phyloP scores from a whole-genome alignment of 2,888 invertebrate species.

The Cheilosia vulpina region DNA sequence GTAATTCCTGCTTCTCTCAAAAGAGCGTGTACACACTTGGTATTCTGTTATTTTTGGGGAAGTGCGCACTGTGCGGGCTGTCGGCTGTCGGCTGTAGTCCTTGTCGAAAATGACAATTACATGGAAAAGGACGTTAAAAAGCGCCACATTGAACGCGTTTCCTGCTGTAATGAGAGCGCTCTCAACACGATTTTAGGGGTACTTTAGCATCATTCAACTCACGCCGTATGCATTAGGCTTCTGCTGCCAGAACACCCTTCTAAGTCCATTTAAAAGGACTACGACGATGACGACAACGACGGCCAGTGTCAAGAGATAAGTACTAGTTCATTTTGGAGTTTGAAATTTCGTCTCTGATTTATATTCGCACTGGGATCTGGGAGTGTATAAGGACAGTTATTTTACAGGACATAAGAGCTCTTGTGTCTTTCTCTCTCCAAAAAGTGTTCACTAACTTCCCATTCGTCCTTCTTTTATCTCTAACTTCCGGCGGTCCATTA shows the following conservation, averaged over 20 bases:
- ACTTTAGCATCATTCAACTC: constrained; percentile 44
- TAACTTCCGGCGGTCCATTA: constrained; percentile 43
- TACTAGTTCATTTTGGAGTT: constrained; percentile 38
- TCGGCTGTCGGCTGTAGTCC: constrained; percentile 3
- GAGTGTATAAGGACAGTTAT: constrained; percentile 16
- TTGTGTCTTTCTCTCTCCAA: constrained; percentile 14
- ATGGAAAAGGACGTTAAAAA: constrained; percentile 40
- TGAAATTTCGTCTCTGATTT: constrained; percentile 64
- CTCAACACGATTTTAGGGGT: constrained; percentile 31
- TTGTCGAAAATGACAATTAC: constrained; percentile 55
- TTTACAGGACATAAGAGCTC: constrained; percentile 25
- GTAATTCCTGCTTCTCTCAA: constrained; percentile 14
- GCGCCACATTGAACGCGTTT: constrained; percentile 50
- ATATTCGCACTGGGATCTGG: constrained; percentile 44
- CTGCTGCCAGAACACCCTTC: not conserved
- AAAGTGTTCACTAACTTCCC: constrained; percentile 26
- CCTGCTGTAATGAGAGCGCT: constrained; percentile 51
- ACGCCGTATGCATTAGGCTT: constrained; percentile 30
- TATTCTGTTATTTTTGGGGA: constrained; percentile 8
- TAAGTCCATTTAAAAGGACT: constrained; percentile 40
- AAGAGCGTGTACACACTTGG: constrained; percentile 46
- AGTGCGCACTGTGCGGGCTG: constrained; percentile 7
- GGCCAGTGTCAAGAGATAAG: constrained; percentile 59
- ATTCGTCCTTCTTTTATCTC: constrained; percentile 16
- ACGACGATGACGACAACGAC: constrained; percentile 21